Conservation (phyloP, 2,888 invertebrate species). For the Agrochola lota region DNA sequence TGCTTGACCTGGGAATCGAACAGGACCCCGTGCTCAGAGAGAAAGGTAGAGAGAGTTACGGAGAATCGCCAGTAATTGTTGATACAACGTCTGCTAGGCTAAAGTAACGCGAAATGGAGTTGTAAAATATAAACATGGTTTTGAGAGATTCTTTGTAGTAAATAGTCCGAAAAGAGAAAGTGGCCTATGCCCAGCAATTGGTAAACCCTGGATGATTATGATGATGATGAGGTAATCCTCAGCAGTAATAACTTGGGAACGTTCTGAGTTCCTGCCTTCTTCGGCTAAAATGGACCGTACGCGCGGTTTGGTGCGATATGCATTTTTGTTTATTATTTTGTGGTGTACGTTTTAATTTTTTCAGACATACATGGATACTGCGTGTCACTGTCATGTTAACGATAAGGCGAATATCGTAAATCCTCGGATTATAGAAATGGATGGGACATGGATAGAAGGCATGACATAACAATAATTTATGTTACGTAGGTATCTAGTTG, state of each 20-base stretch:
- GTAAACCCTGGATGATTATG: too few relatives aligned
- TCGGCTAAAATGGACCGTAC: not conserved
- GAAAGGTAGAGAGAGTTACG: too few relatives aligned
- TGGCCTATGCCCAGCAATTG: too few relatives aligned
- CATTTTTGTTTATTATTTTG: not conserved
- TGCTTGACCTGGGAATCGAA: too few relatives aligned
- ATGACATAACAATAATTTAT: not conserved
- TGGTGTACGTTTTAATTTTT: not conserved
- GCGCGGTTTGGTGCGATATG: not conserved
- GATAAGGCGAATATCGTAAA: conserved; percentile 3
- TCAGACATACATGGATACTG: not conserved
- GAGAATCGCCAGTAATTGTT: too few relatives aligned
- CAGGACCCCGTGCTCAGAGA: too few relatives aligned
- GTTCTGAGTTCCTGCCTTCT: not conserved
- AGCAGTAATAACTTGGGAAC: not conserved
- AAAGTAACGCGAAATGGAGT: too few relatives aligned
- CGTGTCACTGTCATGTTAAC: not conserved
- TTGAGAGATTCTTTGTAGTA: too few relatives aligned
- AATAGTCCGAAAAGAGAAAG: too few relatives aligned
- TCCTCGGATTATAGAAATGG: not conserved
- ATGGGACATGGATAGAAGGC: not conserved
- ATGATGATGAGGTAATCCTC: too few relatives aligned
- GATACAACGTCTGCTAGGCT: too few relatives aligned
- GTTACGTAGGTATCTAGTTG: not conserved
- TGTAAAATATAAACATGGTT: too few relatives aligned